Conservation (phyloP, 1,140 invertebrate species). For the Thrips palmi region DNA sequence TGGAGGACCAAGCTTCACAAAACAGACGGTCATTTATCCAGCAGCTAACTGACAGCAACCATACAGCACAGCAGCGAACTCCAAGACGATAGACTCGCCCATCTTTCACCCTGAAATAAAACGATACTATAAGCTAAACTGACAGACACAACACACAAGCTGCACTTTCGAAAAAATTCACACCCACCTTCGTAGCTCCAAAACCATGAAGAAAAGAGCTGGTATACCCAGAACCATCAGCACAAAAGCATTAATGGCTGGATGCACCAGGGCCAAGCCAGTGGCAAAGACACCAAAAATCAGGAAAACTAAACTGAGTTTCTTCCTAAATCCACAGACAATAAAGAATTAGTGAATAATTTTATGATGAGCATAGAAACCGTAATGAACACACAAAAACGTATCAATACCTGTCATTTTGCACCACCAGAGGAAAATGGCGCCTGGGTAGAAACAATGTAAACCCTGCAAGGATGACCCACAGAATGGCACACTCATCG, state of each 20-base stretch:
- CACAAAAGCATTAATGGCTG: conserved; percentile 57
- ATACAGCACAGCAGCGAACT: conserved; percentile 40
- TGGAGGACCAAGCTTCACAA: conserved; percentile 53
- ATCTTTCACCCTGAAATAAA: conserved; percentile 37
- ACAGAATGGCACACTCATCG: conserved; percentile 61
- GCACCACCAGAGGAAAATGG: conserved; percentile 43
- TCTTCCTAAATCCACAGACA: conserved; percentile 23
- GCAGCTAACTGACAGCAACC: conserved; percentile 46
- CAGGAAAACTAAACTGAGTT: conserved; percentile 31
- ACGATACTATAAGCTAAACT: conserved; percentile 12
- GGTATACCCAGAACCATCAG: conserved; percentile 55
- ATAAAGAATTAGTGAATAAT: not conserved
- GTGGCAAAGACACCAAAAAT: conserved; percentile 40
- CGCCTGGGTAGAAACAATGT: conserved; percentile 50
- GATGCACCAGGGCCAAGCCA: conserved; percentile 45
- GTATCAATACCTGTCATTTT: conserved; percentile 40
- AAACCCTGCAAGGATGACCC: conserved; percentile 58
- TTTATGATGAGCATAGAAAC: too few relatives aligned
- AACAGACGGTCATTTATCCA: conserved; percentile 62
- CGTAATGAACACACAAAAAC: too few relatives aligned
- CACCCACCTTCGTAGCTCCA: conserved; percentile 47
- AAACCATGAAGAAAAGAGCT: conserved; percentile 40
- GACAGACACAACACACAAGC: too few relatives aligned
- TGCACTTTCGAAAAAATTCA: not conserved
- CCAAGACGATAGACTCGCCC: conserved; percentile 43